Conservation (phyloP, 2,797 vertebrate genomes). For the Oreonectes daqikongensis region DNA sequence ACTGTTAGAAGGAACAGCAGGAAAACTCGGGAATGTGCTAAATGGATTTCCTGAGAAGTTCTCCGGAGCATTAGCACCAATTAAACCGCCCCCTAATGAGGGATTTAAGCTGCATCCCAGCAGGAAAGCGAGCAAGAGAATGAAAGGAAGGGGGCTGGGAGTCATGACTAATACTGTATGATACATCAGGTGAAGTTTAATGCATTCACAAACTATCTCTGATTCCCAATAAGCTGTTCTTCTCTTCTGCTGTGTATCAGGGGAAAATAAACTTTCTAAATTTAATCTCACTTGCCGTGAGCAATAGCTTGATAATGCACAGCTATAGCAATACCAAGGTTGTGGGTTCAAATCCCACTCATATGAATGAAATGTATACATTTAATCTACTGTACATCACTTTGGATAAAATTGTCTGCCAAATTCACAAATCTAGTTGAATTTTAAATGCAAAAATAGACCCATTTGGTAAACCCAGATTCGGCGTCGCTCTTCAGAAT, state of each 20-base stretch:
- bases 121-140: conserved; percentile 43
- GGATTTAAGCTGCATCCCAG: conserved; percentile 56
- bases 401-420: neutral
- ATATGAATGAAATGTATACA: neutral
- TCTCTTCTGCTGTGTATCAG: neutral
- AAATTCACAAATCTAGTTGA: neutral
- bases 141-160: conserved; percentile 12
- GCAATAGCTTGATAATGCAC: neutral
- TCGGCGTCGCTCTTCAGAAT: too few species aligned
- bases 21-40: conserved; percentile 60
- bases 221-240: neutral
- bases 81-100: conserved; percentile 70
- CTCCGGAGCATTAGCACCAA: conserved; percentile 59
- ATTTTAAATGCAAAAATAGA: neutral
- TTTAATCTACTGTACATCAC: neutral
- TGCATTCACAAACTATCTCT: neutral
- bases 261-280: neutral
- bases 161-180: conserved; percentile 4
- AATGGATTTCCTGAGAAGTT: conserved; percentile 68
- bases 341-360: neutral
- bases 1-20: conserved; percentile 49
- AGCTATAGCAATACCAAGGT: neutral
- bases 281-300: neutral
- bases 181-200: conserved; percentile 25
- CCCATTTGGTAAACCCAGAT: neutral